Evolutionary conservation across 2,888 invertebrate species (phyloP), one percentile per base, ranked within the genome.

Genomic region (Catotricha subobsoleta): DNA sequence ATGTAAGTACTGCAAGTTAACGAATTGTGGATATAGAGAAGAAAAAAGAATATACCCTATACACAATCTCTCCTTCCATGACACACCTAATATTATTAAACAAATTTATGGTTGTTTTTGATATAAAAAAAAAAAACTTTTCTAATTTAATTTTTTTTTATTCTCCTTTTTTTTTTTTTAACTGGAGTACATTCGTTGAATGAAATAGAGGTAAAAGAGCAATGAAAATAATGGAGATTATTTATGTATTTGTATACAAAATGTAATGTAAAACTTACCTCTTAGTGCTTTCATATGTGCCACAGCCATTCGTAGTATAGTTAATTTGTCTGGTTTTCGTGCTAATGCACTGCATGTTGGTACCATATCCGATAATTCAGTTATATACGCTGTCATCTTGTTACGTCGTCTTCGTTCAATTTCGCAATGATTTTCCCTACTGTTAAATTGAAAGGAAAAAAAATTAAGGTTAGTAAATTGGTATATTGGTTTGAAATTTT

Each of bases 331-430:
- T 39, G 97, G 97, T 65, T 98, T 98, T 50, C 97, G 75, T 42
- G 97, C 97, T 51, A 97, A 72, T 37, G 95, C 92, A 57, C 90
- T 91, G 68, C 95, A 95, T 54, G 97, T 94, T 56, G 97, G 97
- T 58, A 97, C 95, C 97, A 98, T 97, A 67, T 97, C 97, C 50
- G 94, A 95, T 54, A 98, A 72, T 69, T 98, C 97, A 58, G 95
- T 95, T 65, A 98, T 97, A 68, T 98, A 98, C 51, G 95, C 91
- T 53, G 97, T 95, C 98, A 98, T 98, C 80, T 98, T 98, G 74
- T 97, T 97, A 53, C 98, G 76, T 53, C 98, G 74, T 52, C 97
- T 76, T 52, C 98, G 76, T 67, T 98, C 98, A 62, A 98, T 98
- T 68, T 97, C 95, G 67, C 94, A 94, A 67, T 97, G 95, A 64